Evolutionary conservation across 2,797 vertebrate genomes (phyloP), one percentile per base, ranked within the genome.

Genomic region (Chelon auratus): DNA sequence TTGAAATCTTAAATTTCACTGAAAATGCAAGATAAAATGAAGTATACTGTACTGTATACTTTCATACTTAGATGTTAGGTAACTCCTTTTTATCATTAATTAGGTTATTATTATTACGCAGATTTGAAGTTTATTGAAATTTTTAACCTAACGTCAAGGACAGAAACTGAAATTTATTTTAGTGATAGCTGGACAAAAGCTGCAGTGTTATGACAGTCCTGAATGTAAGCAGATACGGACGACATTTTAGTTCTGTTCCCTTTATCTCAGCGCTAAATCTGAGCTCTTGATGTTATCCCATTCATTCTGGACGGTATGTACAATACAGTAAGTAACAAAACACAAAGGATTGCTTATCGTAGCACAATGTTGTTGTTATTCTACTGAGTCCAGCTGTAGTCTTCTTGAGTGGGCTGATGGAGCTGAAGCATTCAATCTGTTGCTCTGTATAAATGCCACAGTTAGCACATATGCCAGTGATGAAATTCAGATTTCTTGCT

Each of bases 331-430:
- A 57, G 53, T 64, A 70, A 62, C 55, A 58, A 51, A 59, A 54
- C 39, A 91, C 87, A 91, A 89, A 80, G 81, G 75, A 43, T 57
- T 81, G 43, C 58, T 84, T 78, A 74, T 90, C 78, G 50, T 48
- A 72, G 72, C 51, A 93, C 91, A 93, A 81, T 82, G 81, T 77
- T 83, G 65, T 61, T 55, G 78, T 85, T 91, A 74, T 91, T 77
- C 74, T 48, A 33, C 71, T 17, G 60, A 51, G 53, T 66, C 70
- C 68, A 63, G 86, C 86, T 81, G 78, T 80, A 40, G 71, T 83
- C 75, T 82, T 78, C 72, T 57, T 73, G 81, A 79, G 88, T 88
- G 79, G 88, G 89, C 77, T 78, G 82, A 86, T 83, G 77, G 72
- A 84, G 73, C 77, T 74, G 58, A 81, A 69, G 63, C 57, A 71